phyloP scores from a whole-genome alignment of 2,113 vertebrate genomes.

The Myiagra hebetior region DNA sequence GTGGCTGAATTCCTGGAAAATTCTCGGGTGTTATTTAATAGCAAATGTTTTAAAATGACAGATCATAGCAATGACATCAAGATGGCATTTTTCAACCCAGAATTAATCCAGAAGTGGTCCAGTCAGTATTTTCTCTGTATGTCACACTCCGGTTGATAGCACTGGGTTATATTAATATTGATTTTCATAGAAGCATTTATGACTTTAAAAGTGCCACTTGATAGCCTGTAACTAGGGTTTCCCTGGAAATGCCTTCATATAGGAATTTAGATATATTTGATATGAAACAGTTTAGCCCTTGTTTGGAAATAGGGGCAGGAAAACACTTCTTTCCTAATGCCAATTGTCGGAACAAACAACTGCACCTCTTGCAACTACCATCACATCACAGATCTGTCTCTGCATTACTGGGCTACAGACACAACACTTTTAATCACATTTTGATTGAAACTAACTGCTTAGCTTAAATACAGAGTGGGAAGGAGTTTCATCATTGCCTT shows the following conservation, averaged over 20 bases:
- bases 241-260: not conserved
- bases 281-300: not conserved
- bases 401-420: not conserved
- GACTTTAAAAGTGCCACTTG: not conserved
- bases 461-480: not conserved
- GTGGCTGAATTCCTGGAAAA: not conserved
- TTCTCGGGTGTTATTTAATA: not conserved
- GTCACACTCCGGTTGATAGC: not conserved
- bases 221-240: not conserved
- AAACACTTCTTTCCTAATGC: not conserved
- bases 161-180: not conserved
- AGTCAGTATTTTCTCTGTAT: constrained; percentile 15
- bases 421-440: not conserved
- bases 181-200: not conserved
- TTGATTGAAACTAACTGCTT: not conserved
- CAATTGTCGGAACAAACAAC: rapidly evolving
- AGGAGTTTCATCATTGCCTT: not conserved
- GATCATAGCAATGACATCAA: not conserved
- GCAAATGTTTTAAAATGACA: not conserved
- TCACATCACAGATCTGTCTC: not conserved
- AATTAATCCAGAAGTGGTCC: not conserved
- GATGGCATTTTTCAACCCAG: not conserved
- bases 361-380: not conserved
- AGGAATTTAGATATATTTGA: not conserved
- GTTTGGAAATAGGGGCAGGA: not conserved